phyloP scores from a whole-genome alignment of 2,113 vertebrate genomes.

The Phaethon lepturus region DNA sequence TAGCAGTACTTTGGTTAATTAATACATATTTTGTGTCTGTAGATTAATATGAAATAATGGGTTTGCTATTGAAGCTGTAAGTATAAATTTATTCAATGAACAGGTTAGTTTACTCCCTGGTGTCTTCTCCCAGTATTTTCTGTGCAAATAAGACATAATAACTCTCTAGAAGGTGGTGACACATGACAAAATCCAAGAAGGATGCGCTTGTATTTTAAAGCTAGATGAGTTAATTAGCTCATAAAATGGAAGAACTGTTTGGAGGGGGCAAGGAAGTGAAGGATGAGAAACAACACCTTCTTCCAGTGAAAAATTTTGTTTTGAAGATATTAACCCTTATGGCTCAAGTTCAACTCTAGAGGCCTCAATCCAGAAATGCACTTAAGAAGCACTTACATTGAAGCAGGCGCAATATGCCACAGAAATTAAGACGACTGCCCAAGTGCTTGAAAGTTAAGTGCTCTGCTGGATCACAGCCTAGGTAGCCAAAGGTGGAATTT shows the following conservation, averaged over 20 bases:
- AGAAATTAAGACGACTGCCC: background rate
- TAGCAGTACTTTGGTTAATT: slow-evolving; percentile 41
- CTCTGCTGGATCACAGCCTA: slow-evolving; percentile 8
- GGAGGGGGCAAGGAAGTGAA: background rate
- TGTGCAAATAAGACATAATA: background rate
- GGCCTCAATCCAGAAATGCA: background rate
- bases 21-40: background rate
- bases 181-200: slow-evolving; percentile 30
- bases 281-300: background rate
- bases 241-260: background rate
- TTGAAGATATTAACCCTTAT: background rate
- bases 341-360: background rate
- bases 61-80: background rate
- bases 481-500: background rate
- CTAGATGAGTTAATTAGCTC: slow-evolving; percentile 32
- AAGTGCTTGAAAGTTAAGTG: background rate
- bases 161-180: background rate
- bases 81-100: background rate
- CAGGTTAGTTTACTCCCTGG: background rate
- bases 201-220: slow-evolving; percentile 30
- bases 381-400: background rate
- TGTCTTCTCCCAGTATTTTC: background rate
- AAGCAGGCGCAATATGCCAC: background rate
- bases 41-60: background rate
- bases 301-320: background rate